Conservation (phyloP, 2,888 invertebrate genomes). For the Cheilosia urbana region DNA sequence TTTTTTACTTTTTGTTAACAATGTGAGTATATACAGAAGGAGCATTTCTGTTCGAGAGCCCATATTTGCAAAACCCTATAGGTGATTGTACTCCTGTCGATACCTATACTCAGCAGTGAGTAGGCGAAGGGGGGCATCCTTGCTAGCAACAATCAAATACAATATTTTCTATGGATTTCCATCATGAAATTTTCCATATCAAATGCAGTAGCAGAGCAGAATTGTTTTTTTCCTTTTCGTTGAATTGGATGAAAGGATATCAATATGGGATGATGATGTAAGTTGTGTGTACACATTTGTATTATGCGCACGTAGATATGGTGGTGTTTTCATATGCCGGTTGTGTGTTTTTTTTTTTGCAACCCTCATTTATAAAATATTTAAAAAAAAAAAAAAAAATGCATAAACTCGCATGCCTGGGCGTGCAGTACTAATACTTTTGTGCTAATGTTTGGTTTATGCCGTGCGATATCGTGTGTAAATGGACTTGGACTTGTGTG, state of each 20-base stretch:
- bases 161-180: conserved; percentile 68
- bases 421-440: conserved; percentile 30
- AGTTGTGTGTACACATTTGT: conserved; percentile 7
- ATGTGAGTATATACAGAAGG: conserved; percentile 10
- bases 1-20: conserved; percentile 14
- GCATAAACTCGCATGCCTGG: conserved; percentile 41
- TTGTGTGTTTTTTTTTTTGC: conserved; percentile 25
- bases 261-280: conserved; percentile 59
- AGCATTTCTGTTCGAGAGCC: conserved; percentile 32
- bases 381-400: no score
- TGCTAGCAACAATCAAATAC: conserved; percentile 63
- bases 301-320: background rate
- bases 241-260: conserved; percentile 63
- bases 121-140: conserved; percentile 5
- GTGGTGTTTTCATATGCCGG: conserved; percentile 27
- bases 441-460: conserved; percentile 68
- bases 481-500: conserved; percentile 50
- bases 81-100: conserved; percentile 70
- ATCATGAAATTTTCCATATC: conserved; percentile 57
- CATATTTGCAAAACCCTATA: conserved; percentile 57
- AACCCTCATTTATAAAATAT: conserved; percentile 73
- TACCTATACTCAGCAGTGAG: conserved; percentile 29
- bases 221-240: conserved; percentile 6
- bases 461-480: conserved; percentile 50
- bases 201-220: conserved; percentile 42